These are phyloP conservation scores for Nyctalus aviator DNA, from an alignment of 2,797 vertebrate species.

Conservation along the genomic window DNA sequence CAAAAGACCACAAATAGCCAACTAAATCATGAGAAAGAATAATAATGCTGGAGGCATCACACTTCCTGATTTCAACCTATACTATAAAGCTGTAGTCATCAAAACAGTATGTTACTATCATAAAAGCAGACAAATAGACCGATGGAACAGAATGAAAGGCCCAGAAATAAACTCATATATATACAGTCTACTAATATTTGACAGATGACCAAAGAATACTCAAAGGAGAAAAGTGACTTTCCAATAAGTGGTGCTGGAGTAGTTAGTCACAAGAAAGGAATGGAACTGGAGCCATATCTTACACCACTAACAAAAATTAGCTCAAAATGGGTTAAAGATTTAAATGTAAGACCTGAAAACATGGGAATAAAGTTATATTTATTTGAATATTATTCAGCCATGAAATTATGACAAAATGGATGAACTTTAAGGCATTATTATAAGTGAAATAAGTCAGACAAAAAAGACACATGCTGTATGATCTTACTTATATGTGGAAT, in stretches of 20 bases:
- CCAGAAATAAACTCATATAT: neutral
- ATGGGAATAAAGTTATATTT: neutral
- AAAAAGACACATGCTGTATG: neutral
- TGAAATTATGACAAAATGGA: neutral
- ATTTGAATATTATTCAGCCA: neutral
- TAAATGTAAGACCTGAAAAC: neutral
- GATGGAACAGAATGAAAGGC: neutral
- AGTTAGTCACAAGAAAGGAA: neutral
- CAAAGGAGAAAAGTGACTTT: neutral
- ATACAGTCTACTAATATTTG: neutral
- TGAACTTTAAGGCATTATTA: neutral
- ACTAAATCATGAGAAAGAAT: neutral
- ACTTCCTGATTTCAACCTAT: neutral
- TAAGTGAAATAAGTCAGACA: neutral
- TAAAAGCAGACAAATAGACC: neutral
- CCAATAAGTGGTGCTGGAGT: neutral
- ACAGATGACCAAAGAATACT: neutral
- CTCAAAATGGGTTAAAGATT: neutral
- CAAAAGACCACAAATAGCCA: neutral
- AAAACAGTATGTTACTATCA: neutral
- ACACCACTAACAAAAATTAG: neutral
- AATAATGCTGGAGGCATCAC: neutral
- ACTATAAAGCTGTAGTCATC: neutral
- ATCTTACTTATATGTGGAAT: neutral
- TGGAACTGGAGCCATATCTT: neutral